Evolutionary conservation across 2,113 vertebrate species (phyloP), one percentile per base, ranked within the genome.

Genomic region (Oenanthe melanoleuca): DNA sequence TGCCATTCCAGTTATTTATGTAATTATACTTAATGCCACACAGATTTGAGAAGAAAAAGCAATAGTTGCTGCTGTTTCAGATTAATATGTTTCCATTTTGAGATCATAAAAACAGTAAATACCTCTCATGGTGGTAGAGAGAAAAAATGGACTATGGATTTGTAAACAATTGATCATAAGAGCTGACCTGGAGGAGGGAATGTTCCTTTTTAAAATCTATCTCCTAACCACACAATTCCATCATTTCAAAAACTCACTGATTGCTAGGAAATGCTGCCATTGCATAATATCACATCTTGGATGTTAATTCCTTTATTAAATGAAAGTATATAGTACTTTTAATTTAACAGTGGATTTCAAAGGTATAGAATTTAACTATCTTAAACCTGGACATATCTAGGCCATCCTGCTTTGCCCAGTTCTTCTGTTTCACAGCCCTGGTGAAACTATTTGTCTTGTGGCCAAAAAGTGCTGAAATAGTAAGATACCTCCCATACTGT

Each of bases 11-110:
- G 88, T 90, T 95, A 97, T 96, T 96, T 95, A 60, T 96, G 89
- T 96, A 97, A 97, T 97, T 95, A 94, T 86, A 80, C 81, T 95
- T 94, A 96, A 96, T 96, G 85, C 94, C 88, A 83, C 64, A 74
- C 87, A 93, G 79, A 97, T 93, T 96, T 86, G 60, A 93, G 88
- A 95, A 86, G 82, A 94, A 94, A 92, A 92, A 93, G 59, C 91
- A 92, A 67, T 89, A 78, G 79, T 92, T 93, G 44, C 92, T 94
- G 87, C 92, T 94, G 89, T 72, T 96, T 88, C 34, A 19, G 88
- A 78, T 96, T 95, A 95, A 74, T 95, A 92, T 89, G 95, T 94
- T 96, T 96, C 93, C 34, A 70, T 93, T 70, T 64, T 85, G 66
- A 86, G 78, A 83, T 89, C 55, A 78, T 88, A 67, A 92, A 91